phyloP scores from a whole-genome alignment of 64 coral and sea anemone genomes.

The Anthopleura sola region DNA sequence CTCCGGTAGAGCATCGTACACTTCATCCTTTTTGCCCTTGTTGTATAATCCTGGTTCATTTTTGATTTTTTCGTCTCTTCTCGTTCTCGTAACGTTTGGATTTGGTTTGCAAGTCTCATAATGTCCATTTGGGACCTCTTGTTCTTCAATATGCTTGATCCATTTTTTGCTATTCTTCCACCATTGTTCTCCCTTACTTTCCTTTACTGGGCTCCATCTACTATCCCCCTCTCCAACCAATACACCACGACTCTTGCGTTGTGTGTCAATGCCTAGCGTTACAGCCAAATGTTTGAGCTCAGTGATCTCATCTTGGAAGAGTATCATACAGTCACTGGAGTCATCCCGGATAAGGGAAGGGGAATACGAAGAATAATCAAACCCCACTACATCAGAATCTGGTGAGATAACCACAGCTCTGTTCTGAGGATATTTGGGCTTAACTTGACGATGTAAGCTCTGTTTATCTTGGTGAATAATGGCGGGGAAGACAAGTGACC shows the following conservation, averaged over 20 bases:
- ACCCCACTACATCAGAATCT: neutral
- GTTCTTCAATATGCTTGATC: conserved; percentile 39
- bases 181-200: conserved; percentile 13
- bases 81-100: neutral
- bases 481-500: neutral
- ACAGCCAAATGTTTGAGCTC: conserved; percentile 10
- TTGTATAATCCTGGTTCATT: neutral
- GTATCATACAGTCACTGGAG: neutral
- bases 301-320: neutral
- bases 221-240: neutral
- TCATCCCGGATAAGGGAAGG: neutral
- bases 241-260: neutral
- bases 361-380: neutral
- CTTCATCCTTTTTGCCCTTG: neutral
- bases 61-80: neutral
- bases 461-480: neutral
- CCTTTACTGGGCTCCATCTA: conserved; percentile 8
- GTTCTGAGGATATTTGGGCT: neutral
- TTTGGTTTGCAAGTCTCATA: neutral
- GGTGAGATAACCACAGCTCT: neutral
- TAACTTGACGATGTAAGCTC: neutral
- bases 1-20: neutral
- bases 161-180: conserved; percentile 56
- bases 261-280: neutral
- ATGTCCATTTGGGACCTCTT: neutral